A percentile compares a stretch with the other conserved stretches of the same genome.
These are phyloP conservation scores for Drosophila bifasciata DNA, from an alignment of 1,140 invertebrate species.

Conservation along the genomic window DNA sequence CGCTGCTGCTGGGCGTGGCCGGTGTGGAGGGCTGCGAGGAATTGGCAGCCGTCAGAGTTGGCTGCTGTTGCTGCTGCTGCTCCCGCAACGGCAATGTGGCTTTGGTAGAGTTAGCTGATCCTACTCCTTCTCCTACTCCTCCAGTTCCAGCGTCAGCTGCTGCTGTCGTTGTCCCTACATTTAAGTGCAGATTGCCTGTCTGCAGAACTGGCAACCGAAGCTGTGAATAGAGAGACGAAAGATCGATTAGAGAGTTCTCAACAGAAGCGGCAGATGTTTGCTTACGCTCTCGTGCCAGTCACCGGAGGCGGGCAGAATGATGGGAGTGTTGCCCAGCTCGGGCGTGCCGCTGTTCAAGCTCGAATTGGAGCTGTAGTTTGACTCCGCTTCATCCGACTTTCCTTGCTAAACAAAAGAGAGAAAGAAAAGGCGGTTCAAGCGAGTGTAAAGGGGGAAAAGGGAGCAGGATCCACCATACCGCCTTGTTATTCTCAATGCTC, in stretches of 20 bases:
- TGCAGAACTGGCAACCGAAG: constrained; percentile 67
- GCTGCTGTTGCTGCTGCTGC: constrained; percentile 57
- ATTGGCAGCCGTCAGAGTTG: constrained; percentile 14
- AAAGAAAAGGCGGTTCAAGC: neutral
- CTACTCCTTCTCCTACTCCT: constrained; percentile 25
- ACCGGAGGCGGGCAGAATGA: constrained; percentile 62
- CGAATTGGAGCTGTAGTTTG: constrained; percentile 84
- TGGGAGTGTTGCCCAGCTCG: constrained; percentile 65
- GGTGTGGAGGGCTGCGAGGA: constrained; percentile 69
- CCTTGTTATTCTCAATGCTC: constrained; percentile 95
- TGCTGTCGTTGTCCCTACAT: constrained; percentile 32
- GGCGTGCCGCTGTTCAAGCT: constrained; percentile 83
- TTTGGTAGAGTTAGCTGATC: constrained; percentile 69
- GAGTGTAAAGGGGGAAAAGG: too few relatives aligned
- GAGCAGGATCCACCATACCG: constrained; percentile 85
- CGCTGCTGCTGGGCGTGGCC: constrained; percentile 60
- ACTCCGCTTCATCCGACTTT: constrained; percentile 74
- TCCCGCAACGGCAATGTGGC: constrained; percentile 49
- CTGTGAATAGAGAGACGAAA: constrained; percentile 8
- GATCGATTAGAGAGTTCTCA: neutral
- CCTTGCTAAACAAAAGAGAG: constrained; percentile 37
- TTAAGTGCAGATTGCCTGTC: constrained; percentile 69
- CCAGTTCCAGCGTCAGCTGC: constrained; percentile 20
- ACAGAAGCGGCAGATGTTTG: neutral
- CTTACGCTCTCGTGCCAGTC: constrained; percentile 82